Evolutionary conservation across 1,140 invertebrate species (phyloP).

Genomic region (Mactra quadrangularis): DNA sequence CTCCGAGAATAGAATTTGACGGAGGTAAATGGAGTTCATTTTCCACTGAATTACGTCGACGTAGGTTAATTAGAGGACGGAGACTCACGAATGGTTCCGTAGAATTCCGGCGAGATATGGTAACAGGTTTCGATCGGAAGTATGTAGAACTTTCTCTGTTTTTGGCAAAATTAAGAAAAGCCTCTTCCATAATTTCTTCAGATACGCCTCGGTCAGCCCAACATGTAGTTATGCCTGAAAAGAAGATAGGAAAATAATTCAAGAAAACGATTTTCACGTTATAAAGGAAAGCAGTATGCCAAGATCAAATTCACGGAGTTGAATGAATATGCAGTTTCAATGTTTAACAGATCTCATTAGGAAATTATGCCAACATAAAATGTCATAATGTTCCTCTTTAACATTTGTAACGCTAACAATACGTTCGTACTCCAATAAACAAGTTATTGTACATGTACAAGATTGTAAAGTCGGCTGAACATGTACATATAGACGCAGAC

Average conservation of each 20-base stretch:
- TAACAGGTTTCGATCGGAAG: constrained; percentile 59
- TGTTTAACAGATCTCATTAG: too few relatives aligned
- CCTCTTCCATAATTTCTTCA: constrained; percentile 59
- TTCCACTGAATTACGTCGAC: constrained; percentile 55
- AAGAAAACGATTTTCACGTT: neutral
- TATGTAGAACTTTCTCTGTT: constrained; percentile 56
- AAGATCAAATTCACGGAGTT: too few relatives aligned
- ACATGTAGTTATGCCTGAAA: constrained; percentile 47
- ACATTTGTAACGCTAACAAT: too few relatives aligned
- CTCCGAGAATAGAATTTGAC: constrained; percentile 10
- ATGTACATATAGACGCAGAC: too few relatives aligned
- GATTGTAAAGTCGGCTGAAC: too few relatives aligned
- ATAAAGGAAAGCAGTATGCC: neutral
- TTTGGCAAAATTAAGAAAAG: constrained; percentile 50
- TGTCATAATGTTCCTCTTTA: too few relatives aligned
- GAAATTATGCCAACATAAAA: too few relatives aligned
- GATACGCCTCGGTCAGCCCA: constrained; percentile 57
- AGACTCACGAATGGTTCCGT: constrained; percentile 60
- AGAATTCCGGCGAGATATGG: constrained; percentile 60
- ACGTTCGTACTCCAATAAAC: too few relatives aligned
- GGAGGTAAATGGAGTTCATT: constrained; percentile 4
- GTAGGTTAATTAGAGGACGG: constrained; percentile 52
- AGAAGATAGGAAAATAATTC: neutral
- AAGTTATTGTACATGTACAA: too few relatives aligned
- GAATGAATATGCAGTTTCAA: too few relatives aligned